Evolutionary conservation across 2,797 vertebrate genomes (phyloP).

Genomic region (Hydrophis major): DNA sequence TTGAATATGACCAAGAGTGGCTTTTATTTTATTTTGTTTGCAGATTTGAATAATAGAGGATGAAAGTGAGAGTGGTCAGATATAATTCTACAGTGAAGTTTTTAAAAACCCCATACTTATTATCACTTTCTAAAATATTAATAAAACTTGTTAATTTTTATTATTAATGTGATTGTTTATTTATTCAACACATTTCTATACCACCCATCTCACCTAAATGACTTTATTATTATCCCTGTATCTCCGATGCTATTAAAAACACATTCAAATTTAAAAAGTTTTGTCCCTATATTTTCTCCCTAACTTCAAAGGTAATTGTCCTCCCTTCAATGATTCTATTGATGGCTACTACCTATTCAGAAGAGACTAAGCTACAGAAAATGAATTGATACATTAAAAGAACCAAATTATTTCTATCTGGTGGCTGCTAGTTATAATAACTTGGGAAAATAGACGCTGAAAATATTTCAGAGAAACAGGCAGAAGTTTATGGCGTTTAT

Average conservation of each 20-base stretch:
- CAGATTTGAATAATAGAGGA: neutral
- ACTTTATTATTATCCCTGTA: neutral
- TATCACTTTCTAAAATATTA: neutral
- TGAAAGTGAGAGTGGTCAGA: neutral
- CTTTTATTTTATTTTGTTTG: neutral
- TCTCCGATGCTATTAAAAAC: neutral
- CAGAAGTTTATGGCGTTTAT: too few species aligned
- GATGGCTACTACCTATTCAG: neutral
- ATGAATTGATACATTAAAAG: neutral
- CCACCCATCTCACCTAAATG: neutral
- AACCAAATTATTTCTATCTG: neutral
- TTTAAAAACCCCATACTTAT: neutral
- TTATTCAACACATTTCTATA: neutral
- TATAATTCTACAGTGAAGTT: neutral
- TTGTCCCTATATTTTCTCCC: neutral
- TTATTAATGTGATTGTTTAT: neutral
- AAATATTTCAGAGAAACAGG: neutral
- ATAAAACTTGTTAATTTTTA: neutral
- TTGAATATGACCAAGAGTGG: neutral
- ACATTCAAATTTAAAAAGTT: neutral
- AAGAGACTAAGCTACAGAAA: neutral
- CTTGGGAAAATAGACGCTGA: neutral
- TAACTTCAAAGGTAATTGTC: constrained; percentile 20
- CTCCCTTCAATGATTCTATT: neutral
- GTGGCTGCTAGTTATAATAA: neutral